Percentiles rank a stretch among this genome's conserved stretches.
phyloP scores from a whole-genome alignment of 2,888 invertebrate species.

The Pandemis corylana region DNA sequence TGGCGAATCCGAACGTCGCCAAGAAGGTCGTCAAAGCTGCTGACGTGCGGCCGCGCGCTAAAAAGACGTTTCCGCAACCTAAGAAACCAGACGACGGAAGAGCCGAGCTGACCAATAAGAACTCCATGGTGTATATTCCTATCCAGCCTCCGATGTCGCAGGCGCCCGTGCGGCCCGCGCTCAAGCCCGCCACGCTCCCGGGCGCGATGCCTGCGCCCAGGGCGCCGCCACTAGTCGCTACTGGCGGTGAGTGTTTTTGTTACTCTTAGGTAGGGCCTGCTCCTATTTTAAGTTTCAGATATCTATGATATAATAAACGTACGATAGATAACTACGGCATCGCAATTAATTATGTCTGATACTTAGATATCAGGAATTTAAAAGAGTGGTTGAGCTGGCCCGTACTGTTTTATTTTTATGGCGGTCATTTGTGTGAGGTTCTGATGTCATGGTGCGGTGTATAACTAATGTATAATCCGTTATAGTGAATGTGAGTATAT shows the following conservation, averaged over 20 bases:
- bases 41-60: conserved; percentile 65
- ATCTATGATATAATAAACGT: too few species aligned
- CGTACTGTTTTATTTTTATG: background rate
- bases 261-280: background rate
- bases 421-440: background rate
- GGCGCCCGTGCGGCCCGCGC: conserved; percentile 58
- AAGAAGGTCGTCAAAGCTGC: conserved; percentile 53
- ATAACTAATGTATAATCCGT: background rate
- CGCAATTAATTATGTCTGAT: too few species aligned
- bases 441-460: background rate
- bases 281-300: too few species aligned
- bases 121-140: conserved; percentile 81
- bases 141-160: conserved; percentile 76
- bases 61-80: conserved; percentile 75
- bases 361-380: too few species aligned
- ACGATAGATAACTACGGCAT: too few species aligned
- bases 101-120: conserved; percentile 73
- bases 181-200: conserved; percentile 46
- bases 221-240: conserved; percentile 46
- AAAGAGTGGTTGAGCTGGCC: too few species aligned
- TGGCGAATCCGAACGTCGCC: conserved; percentile 55
- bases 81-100: conserved; percentile 68
- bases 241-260: conserved; percentile 49
- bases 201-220: conserved; percentile 33
- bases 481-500: conserved; percentile 46